A percentile compares a stretch with the other conserved stretches of the same genome.
These are phyloP conservation scores for Irena cyanogastra DNA, from an alignment of 2,113 vertebrate species.

Conservation along the genomic window DNA sequence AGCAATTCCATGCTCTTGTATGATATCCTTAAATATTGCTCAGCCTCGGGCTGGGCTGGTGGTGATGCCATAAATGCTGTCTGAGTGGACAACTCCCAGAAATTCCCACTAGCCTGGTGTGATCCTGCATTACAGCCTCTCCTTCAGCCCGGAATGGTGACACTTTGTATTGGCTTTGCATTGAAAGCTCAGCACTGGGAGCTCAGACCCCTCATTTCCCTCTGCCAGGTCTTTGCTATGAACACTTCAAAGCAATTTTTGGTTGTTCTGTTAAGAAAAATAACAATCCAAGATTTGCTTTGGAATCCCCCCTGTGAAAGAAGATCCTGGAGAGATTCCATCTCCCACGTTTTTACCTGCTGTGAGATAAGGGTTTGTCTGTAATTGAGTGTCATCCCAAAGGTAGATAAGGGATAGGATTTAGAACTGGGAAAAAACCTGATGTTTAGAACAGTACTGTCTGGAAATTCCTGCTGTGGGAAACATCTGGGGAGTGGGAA, in stretches of 20 bases:
- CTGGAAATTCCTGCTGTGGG: not conserved
- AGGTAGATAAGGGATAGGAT: not conserved
- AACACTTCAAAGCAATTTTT: not conserved
- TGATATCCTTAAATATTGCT: rapidly evolving
- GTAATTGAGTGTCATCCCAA: not conserved
- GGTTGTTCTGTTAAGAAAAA: not conserved
- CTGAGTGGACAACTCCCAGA: rapidly evolving
- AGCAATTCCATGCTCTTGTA: rapidly evolving
- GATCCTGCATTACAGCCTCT: rapidly evolving
- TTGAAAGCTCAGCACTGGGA: not conserved
- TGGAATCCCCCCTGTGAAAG: not conserved
- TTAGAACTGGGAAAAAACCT: not conserved
- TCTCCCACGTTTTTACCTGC: not conserved
- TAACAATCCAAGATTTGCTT: not conserved
- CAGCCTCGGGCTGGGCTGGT: not conserved
- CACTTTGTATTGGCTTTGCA: rapidly evolving
- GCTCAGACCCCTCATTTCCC: not conserved
- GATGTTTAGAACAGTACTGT: not conserved
- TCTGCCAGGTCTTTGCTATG: not conserved
- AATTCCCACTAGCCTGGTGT: not conserved
- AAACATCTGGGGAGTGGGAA: not conserved
- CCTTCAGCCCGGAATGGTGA: rapidly evolving
- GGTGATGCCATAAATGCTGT: not conserved
- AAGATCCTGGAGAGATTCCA: not conserved
- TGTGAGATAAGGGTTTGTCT: not conserved